These are phyloP conservation scores for Aleiodes testaceus DNA, from an alignment of 2,888 invertebrate genomes.

Conservation along the genomic window DNA sequence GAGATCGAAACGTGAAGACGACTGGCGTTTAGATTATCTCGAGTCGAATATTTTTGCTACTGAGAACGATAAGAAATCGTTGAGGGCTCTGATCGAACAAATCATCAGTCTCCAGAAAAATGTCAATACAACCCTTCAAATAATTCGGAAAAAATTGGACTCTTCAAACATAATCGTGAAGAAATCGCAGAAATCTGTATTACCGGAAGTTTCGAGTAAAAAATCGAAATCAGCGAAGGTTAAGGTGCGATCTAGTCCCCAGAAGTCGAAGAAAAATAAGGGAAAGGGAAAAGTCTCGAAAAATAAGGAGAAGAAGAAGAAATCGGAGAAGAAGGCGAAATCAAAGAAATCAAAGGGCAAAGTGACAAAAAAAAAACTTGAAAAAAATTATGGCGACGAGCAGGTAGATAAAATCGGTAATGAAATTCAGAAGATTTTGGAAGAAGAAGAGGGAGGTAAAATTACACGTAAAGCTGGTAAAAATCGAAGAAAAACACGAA, in stretches of 20 bases:
- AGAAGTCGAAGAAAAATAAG: conserved; percentile 36
- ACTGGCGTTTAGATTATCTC: conserved; percentile 35
- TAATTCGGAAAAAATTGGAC: conserved; percentile 51
- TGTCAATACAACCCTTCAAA: conserved; percentile 56
- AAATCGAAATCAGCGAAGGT: conserved; percentile 24
- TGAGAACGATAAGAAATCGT: conserved; percentile 53
- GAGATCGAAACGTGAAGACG: conserved; percentile 45
- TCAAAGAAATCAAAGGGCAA: conserved; percentile 38
- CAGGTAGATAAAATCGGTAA: conserved; percentile 47
- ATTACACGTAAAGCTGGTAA: conserved; percentile 42
- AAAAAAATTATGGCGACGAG: conserved; percentile 34
- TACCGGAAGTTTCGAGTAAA: background rate
- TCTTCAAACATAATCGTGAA: background rate
- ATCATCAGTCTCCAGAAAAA: conserved; percentile 55
- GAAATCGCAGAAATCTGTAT: background rate
- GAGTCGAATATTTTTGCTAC: conserved; percentile 46
- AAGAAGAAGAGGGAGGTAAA: conserved; percentile 46
- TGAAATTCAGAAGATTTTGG: conserved; percentile 51
- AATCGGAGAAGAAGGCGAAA: conserved; percentile 36
- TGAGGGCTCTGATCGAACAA: conserved; percentile 51
- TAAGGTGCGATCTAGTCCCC: conserved; percentile 23
- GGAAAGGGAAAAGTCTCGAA: background rate
- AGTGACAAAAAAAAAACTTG: conserved; percentile 50
- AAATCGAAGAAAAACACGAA: conserved; percentile 28
- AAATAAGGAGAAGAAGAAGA: conserved; percentile 9